phyloP scores from a whole-genome alignment of 2,113 vertebrate species.

The Channa maculata region DNA sequence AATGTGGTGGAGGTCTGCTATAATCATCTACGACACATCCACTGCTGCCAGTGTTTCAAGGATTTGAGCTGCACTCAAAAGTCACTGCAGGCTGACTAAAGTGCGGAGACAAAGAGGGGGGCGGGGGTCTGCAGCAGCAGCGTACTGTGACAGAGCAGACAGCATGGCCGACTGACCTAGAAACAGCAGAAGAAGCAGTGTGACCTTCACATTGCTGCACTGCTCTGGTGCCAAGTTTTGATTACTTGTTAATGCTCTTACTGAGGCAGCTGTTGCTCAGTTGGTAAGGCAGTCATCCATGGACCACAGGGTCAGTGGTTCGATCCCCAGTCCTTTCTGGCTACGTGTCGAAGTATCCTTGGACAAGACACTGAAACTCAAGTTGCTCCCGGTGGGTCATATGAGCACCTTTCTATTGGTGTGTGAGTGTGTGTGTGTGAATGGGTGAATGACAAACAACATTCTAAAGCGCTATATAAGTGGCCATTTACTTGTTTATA shows the following conservation, averaged over 20 bases:
- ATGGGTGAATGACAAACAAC: too few relatives aligned
- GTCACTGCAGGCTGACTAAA: conserved; percentile 31
- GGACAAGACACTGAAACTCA: too few relatives aligned
- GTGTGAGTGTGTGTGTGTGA: too few relatives aligned
- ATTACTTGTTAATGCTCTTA: not conserved
- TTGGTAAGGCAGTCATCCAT: too few relatives aligned
- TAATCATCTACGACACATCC: not conserved
- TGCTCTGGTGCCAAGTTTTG: conserved; percentile 26
- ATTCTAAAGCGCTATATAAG: too few relatives aligned
- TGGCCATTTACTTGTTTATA: too few relatives aligned
- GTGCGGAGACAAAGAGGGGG: conserved; percentile 12
- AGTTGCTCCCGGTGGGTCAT: too few relatives aligned
- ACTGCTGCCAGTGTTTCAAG: conserved; percentile 3
- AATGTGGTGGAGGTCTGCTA: conserved; percentile 54
- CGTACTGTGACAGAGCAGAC: conserved; percentile 60
- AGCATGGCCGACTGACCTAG: conserved; percentile 80
- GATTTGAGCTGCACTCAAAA: not conserved
- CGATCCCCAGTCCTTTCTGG: too few relatives aligned
- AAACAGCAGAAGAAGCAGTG: conserved; percentile 62
- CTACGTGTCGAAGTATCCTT: too few relatives aligned
- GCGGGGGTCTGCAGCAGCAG: conserved; percentile 35
- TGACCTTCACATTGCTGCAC: conserved; percentile 69
- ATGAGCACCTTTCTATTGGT: too few relatives aligned
- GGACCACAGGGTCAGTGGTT: too few relatives aligned
- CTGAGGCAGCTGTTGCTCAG: too few relatives aligned